Evolutionary conservation across 2,797 vertebrate species (phyloP).

Genomic region (Falco peregrinus): DNA sequence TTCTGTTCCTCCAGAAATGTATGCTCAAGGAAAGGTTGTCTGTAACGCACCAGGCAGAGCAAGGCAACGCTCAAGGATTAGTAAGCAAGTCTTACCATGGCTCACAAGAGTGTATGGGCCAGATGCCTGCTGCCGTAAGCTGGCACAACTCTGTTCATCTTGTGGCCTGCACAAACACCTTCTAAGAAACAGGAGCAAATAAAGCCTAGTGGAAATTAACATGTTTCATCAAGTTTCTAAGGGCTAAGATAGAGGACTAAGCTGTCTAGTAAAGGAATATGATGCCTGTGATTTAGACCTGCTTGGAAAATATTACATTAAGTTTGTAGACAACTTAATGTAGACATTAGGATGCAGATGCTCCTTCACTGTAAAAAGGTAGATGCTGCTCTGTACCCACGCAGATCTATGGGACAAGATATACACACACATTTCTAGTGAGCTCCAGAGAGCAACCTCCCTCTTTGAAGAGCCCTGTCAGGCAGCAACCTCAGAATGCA

Average conservation of each 20-base stretch:
- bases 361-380: not conserved
- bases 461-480: not conserved
- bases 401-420: not conserved
- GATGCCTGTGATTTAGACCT: not conserved
- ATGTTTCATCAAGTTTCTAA: not conserved
- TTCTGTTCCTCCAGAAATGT: not conserved
- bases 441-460: not conserved
- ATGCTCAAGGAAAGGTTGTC: not conserved
- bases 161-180: not conserved
- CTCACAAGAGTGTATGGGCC: not conserved
- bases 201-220: not conserved
- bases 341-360: not conserved
- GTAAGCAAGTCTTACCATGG: not conserved
- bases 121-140: not conserved
- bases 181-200: not conserved
- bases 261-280: not conserved
- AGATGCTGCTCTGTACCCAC: not conserved
- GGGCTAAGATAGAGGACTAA: not conserved
- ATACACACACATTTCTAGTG: not conserved
- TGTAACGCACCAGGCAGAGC: not conserved
- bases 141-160: not conserved
- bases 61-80: not conserved
- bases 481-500: not conserved
- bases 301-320: not conserved
- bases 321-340: not conserved